Evolutionary conservation across 2,888 invertebrate species (phyloP).

Genomic region (Drosophila ezoana): DNA sequence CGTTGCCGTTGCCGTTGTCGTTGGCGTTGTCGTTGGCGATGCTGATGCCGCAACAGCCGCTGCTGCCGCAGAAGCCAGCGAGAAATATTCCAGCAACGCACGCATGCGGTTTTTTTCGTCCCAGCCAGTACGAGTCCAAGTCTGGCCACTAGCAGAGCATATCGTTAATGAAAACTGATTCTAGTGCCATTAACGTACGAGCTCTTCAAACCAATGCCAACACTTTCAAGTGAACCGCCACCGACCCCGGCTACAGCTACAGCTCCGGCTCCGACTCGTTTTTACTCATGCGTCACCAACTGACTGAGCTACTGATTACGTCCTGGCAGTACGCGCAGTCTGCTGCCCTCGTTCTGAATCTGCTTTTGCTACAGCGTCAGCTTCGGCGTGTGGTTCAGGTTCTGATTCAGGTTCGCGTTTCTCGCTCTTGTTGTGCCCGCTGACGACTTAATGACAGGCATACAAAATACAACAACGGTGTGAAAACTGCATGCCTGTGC

Average conservation of each 20-base stretch:
- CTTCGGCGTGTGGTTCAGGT: conserved; percentile 11
- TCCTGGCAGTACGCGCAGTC: conserved; percentile 46
- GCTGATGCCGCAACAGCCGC: conserved; percentile 64
- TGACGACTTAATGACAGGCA: conserved; percentile 81
- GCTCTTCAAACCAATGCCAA: conserved; percentile 71
- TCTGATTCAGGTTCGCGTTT: conserved; percentile 38
- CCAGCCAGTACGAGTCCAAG: conserved; percentile 35
- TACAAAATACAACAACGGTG: conserved; percentile 81
- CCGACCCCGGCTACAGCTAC: conserved; percentile 9
- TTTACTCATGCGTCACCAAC: conserved; percentile 66
- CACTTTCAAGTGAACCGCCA: conserved; percentile 68
- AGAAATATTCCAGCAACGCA: conserved; percentile 77
- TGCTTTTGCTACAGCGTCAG: conserved; percentile 8
- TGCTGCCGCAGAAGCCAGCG: conserved; percentile 36
- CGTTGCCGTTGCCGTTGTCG: conserved; percentile 16
- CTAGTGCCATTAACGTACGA: conserved; percentile 80
- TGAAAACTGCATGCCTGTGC: conserved; percentile 75
- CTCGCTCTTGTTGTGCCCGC: conserved; percentile 63
- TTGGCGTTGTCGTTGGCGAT: conserved; percentile 3
- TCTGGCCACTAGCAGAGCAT: conserved; percentile 50
- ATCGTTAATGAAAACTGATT: conserved; percentile 81
- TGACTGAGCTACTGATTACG: conserved; percentile 73
- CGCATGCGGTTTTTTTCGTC: conserved; percentile 68
- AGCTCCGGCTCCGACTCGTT: conserved; percentile 48
- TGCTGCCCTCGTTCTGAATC: conserved; percentile 18